Evolutionary conservation across 1,140 invertebrate genomes (phyloP).

Genomic region (Drosophila sproati): DNA sequence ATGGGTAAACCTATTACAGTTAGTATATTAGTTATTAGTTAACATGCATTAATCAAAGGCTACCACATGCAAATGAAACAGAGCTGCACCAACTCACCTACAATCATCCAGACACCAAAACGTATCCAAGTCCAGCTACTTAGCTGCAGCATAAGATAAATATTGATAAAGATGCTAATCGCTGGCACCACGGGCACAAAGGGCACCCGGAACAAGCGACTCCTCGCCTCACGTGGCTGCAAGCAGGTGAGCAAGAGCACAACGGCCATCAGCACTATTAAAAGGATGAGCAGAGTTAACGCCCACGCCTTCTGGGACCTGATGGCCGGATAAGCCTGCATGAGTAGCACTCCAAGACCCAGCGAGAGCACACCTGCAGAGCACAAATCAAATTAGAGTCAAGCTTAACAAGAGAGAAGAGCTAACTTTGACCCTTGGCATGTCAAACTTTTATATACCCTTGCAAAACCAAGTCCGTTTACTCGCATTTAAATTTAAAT

Average conservation of each 20-base stretch:
- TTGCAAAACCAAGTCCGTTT: too few relatives aligned
- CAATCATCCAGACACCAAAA: conserved; percentile 89
- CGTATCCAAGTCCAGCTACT: conserved; percentile 89
- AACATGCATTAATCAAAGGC: conserved; percentile 57
- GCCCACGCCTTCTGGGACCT: conserved; percentile 60
- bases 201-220: conserved; percentile 86
- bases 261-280: conserved; percentile 57
- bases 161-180: conserved; percentile 89
- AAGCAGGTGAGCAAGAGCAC: conserved; percentile 68
- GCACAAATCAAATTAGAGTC: neutral
- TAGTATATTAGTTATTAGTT: conserved; percentile 34
- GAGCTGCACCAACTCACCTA: conserved; percentile 85
- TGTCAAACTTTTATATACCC: too few relatives aligned
- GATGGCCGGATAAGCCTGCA: conserved; percentile 64
- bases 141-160: conserved; percentile 90
- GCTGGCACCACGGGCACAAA: conserved; percentile 90
- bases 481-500: too few relatives aligned
- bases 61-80: conserved; percentile 54
- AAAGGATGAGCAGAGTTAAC: conserved; percentile 53
- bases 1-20: conserved; percentile 72
- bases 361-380: conserved; percentile 64
- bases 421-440: conserved; percentile 11
- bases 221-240: conserved; percentile 64
- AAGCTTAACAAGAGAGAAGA: neutral
- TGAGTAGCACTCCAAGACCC: conserved; percentile 71